These are phyloP conservation scores for Holothuria leucospilota DNA, from an alignment of 53 echinoderm and acorn worm genomes.

Conservation along the genomic window DNA sequence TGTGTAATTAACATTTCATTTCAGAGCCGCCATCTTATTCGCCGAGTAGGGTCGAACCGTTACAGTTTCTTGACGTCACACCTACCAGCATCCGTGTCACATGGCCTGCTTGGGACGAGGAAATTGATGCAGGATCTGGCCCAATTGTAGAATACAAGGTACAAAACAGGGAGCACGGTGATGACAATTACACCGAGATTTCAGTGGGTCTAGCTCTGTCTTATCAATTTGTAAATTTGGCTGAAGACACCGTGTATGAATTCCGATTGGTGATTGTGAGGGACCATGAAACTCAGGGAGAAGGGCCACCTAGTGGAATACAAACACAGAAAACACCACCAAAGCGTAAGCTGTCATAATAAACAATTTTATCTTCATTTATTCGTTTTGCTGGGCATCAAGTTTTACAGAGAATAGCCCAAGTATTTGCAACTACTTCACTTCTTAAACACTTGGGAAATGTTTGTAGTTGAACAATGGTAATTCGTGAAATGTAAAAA, in stretches of 20 bases:
- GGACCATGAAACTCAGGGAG: not conserved
- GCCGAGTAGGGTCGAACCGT: not conserved
- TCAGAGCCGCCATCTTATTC: not conserved
- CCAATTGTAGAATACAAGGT: constrained; percentile 10
- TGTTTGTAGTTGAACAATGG: no score
- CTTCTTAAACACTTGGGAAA: no score
- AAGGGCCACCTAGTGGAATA: not conserved
- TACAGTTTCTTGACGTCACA: not conserved
- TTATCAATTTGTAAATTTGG: constrained; percentile 1
- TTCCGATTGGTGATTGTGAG: not conserved
- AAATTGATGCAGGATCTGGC: not conserved
- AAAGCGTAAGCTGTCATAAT: no score
- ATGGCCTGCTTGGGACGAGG: constrained; percentile 16
- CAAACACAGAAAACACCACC: not conserved
- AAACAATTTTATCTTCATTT: no score
- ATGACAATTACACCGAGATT: not conserved
- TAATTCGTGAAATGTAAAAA: no score
- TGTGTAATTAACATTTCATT: not conserved
- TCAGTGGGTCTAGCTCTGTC: not conserved
- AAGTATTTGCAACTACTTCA: no score
- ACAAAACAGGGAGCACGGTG: not conserved
- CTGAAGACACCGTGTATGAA: not conserved
- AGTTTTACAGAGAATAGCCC: no score
- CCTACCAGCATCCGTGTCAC: not conserved
- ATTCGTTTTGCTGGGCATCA: no score